phyloP scores from a whole-genome alignment of 37 sponge, comb jelly and placozoan genomes.

The Beroe forskalii region DNA sequence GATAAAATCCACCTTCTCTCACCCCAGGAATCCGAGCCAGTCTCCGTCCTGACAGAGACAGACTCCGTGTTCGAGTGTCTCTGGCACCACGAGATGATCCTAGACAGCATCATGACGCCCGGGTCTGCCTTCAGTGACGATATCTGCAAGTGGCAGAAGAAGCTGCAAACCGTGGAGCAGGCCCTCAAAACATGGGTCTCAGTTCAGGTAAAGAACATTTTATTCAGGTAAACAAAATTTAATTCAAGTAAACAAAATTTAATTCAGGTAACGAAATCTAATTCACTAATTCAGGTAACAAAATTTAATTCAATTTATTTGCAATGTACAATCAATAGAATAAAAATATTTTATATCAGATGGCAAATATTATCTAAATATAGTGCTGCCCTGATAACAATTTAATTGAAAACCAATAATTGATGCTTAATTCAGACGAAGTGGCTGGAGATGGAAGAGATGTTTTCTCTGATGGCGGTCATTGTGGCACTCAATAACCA shows the following conservation, averaged over 20 bases:
- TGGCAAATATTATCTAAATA: too few relatives aligned
- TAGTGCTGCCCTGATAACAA: too few relatives aligned
- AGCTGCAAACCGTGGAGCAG: conserved; percentile 49
- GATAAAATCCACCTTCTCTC: too few relatives aligned
- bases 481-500: conserved; percentile 43
- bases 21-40: conserved; percentile 58
- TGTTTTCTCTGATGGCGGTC: conserved; percentile 16
- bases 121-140: conserved; percentile 62
- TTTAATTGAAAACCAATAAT: too few relatives aligned
- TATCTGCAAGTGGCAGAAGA: conserved; percentile 45
- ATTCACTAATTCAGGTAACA: too few relatives aligned
- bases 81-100: conserved; percentile 64
- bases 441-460: conserved; percentile 65
- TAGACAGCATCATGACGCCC: conserved; percentile 57
- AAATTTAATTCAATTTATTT: too few relatives aligned
- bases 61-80: conserved; percentile 56
- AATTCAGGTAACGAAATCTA: too few relatives aligned
- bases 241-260: too few relatives aligned
- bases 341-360: too few relatives aligned
- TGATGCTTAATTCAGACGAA: conserved; percentile 12
- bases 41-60: conserved; percentile 18
- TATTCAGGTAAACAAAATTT: too few relatives aligned
- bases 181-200: conserved; percentile 28
- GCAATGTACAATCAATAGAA: too few relatives aligned
- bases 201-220: too few relatives aligned